Evolutionary conservation across 2,888 invertebrate genomes (phyloP), one percentile per base, ranked within the genome.

Genomic region (Luperina testacea): DNA sequence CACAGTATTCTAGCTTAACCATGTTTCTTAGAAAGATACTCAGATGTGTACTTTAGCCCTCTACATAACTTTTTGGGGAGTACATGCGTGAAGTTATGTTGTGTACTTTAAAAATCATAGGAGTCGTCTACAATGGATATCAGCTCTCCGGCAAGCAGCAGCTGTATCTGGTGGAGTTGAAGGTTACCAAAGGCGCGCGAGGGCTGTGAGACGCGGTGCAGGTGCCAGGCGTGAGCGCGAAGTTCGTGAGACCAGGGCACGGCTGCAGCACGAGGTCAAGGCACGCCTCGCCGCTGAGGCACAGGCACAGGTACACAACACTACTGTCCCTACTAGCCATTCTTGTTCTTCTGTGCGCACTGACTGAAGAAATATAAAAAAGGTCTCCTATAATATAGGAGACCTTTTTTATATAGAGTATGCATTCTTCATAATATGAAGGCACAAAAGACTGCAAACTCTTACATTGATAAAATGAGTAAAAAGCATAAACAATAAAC

Each of bases 71-170:
- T 7, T 7, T 27, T 7, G 27, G 2, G 5, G 20, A 6, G 5
- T 42, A 9, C n/a, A 68, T 27, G 6, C 5, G 48, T 24, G 15
- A 20, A n/a, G 27, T 42, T 27, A 17, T 24, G 48, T 32, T n/a
- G 24, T 15, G 9, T 53, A 53, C 1, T 57, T 17, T 57, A 17
- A 57, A 53, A 53, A 53, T n/a, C 48, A 6, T 87, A 97, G 97
- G 96, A 98, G 98, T 88, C 97, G 98, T 72, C 95, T 98, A 53
- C 98, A 98, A 94, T 98, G 98, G 98, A 96, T 98, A 82, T 97
- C 98, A n/a, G 97, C 98, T 0, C 91, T 98, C 11, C 98, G 98
- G 77, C 97, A 97, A 83, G 98, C 98, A 6, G 97, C 98, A 20
- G 97, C 98, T 42, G 97, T 98, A 89, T 98, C 98, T 0, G 97